Evolutionary conservation across 2,113 vertebrate genomes (phyloP).

Genomic region (Ageneiosus marmoratus): DNA sequence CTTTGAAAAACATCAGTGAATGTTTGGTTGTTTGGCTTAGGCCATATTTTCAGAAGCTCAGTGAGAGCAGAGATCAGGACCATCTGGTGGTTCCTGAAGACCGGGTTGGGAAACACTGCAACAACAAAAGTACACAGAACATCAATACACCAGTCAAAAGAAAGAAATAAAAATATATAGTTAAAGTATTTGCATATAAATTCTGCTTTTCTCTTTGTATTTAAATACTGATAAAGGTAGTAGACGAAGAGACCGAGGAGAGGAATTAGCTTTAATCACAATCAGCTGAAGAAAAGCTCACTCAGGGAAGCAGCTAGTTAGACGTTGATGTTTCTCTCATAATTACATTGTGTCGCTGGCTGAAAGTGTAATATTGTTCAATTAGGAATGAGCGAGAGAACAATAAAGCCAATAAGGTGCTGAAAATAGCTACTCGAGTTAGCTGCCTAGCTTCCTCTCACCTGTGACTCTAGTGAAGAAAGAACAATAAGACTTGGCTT

Average conservation of each 20-base stretch:
- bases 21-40: not conserved
- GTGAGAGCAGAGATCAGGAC: not conserved
- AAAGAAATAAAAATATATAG: constrained; percentile 44
- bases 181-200: constrained; percentile 65
- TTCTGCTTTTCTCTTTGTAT: constrained; percentile 46
- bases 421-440: not conserved
- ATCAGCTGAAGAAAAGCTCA: constrained; percentile 40
- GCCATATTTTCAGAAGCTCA: not conserved
- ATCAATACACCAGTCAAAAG: constrained; percentile 61
- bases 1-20: not conserved
- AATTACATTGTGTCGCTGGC: not conserved
- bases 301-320: constrained; percentile 27
- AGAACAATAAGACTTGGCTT: constrained; percentile 49
- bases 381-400: constrained; percentile 9
- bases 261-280: constrained; percentile 59
- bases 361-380: not conserved
- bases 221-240: constrained; percentile 63
- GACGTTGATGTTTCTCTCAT: not conserved
- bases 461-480: constrained; percentile 48
- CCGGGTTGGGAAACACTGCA: not conserved
- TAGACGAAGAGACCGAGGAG: constrained; percentile 61
- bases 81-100: not conserved
- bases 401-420: constrained; percentile 1
- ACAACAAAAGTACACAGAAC: constrained; percentile 57
- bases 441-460: not conserved